These are phyloP conservation scores for Scopus umbretta DNA, from an alignment of 2,113 vertebrate genomes.

Conservation along the genomic window DNA sequence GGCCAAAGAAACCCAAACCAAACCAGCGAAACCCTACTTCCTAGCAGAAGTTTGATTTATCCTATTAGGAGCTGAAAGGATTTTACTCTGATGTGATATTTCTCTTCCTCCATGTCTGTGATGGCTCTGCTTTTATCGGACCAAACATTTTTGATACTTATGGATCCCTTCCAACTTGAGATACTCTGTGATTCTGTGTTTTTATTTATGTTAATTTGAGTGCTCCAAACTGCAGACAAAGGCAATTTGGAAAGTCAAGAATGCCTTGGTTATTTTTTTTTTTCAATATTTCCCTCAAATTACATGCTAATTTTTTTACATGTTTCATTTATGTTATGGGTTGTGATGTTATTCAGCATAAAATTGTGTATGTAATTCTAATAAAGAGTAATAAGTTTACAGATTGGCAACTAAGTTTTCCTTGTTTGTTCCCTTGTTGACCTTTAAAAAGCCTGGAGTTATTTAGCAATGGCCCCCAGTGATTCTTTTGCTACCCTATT, in stretches of 20 bases:
- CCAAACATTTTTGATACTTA: not conserved
- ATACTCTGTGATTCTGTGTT: accelerated
- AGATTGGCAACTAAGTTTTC: not conserved
- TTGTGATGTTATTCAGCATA: not conserved
- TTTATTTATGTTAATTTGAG: not conserved
- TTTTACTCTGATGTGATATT: not conserved
- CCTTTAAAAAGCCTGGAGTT: not conserved
- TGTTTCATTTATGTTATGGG: not conserved
- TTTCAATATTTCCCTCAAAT: not conserved
- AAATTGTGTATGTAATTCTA: not conserved
- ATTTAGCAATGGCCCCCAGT: not conserved
- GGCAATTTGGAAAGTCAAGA: not conserved
- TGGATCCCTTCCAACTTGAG: not conserved
- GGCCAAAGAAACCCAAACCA: not conserved
- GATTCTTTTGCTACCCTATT: not conserved
- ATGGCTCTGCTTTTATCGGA: not conserved
- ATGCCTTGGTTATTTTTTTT: not conserved
- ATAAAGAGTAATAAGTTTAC: not conserved
- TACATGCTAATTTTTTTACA: not conserved
- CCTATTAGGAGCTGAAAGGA: not conserved
- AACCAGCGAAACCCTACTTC: not conserved
- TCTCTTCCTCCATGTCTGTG: not conserved
- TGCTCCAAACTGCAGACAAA: not conserved
- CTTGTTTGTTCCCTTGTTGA: not conserved
- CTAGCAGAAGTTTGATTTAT: not conserved